Evolutionary conservation across 2,113 vertebrate genomes (phyloP).

Genomic region (Arizona elegans): DNA sequence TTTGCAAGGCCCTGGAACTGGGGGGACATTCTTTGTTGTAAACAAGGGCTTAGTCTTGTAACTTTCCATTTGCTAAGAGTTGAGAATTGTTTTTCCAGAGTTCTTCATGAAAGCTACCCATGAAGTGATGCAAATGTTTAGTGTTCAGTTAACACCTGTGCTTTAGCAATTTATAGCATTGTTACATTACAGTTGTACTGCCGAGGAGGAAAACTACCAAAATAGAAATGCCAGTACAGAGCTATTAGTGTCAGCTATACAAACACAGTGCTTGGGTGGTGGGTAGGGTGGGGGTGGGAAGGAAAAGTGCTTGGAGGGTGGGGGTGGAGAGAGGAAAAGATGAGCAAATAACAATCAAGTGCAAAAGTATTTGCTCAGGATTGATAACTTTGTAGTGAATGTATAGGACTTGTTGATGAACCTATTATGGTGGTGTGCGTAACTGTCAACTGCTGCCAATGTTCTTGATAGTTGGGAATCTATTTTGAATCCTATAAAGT

Average conservation of each 20-base stretch:
- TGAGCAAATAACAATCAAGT: not conserved
- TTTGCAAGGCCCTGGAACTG: not conserved
- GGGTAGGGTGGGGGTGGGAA: not conserved
- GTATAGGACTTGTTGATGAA: not conserved
- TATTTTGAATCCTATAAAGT: not conserved
- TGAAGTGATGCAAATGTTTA: slow-evolving; percentile 1
- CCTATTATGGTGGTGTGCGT: too few relatives aligned
- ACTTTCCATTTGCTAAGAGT: not conserved
- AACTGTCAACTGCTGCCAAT: not conserved
- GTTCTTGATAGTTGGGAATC: not conserved
- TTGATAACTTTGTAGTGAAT: not conserved
- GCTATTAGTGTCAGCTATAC: slow-evolving; percentile 11
- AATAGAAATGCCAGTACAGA: slow-evolving; percentile 1
- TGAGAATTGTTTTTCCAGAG: not conserved
- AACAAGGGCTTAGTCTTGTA: not conserved
- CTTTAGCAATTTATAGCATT: slow-evolving; percentile 11
- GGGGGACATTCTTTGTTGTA: not conserved
- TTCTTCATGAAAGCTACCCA: not conserved
- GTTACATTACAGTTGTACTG: slow-evolving; percentile 12
- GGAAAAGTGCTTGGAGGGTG: not conserved
- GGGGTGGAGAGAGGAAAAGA: not conserved
- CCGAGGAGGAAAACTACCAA: slow-evolving; percentile 14
- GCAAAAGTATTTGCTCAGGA: not conserved
- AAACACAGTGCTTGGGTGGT: not conserved
- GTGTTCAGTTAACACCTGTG: slow-evolving; percentile 6